These are phyloP conservation scores for Anguilla marmorata DNA, from an alignment of 2,797 vertebrate genomes.

Conservation along the genomic window DNA sequence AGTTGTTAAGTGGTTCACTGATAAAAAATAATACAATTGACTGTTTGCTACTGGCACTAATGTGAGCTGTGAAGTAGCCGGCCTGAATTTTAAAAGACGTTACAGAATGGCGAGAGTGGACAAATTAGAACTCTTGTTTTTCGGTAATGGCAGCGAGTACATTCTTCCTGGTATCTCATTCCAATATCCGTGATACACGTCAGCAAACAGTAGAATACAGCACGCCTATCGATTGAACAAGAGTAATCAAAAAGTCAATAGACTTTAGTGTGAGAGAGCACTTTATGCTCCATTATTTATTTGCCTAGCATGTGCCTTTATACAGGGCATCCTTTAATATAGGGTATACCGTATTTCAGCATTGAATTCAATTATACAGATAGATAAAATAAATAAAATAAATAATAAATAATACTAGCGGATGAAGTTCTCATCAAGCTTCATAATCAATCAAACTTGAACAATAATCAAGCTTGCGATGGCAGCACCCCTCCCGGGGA, in stretches of 20 bases:
- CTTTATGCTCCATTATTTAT: background rate
- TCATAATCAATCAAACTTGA: slow-evolving; percentile 2
- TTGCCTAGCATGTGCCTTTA: background rate
- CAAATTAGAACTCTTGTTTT: background rate
- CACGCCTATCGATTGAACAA: background rate
- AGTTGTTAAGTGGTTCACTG: slow-evolving; percentile 13
- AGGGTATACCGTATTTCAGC: background rate
- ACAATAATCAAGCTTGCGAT: background rate
- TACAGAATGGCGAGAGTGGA: background rate
- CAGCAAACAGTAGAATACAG: slow-evolving; percentile 3
- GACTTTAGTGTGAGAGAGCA: slow-evolving; percentile 5
- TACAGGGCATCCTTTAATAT: background rate
- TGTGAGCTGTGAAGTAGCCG: background rate
- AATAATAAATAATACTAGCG: background rate
- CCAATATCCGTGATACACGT: slow-evolving; percentile 17
- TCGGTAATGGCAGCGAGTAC: background rate
- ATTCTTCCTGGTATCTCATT: slow-evolving; percentile 15
- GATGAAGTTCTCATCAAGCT: background rate
- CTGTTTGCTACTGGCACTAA: slow-evolving; percentile 9
- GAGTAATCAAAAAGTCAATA: slow-evolving; percentile 3
- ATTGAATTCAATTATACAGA: background rate
- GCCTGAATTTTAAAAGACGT: background rate
- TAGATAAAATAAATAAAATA: background rate
- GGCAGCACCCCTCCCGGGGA: background rate
- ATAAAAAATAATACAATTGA: slow-evolving; percentile 19